Base-by-base conservation (phyloP, 2,888 invertebrate species). In the Phlogophora meticulosa region DNA sequence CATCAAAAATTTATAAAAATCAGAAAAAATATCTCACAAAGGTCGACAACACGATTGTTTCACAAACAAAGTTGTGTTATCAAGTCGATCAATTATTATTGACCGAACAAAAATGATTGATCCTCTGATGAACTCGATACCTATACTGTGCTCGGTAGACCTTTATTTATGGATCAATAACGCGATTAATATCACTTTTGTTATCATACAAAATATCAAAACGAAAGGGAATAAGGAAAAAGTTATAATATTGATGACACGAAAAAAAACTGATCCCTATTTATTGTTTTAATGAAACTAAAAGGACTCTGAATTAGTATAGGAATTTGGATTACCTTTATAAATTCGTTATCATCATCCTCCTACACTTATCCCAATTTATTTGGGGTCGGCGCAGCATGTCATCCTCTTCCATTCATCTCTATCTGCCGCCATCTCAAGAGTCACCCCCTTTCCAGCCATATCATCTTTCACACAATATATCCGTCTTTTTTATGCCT, bases 61-160 rank as follows among this genome's bases (percentile, higher is more conserved):
- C 38, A 48, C 36, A 38, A n/a, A 48, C 36, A 38, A n/a, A 65
- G 36, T 48, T 24, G 38, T 24, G 38, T 40, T 57, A 73, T 42
- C 56, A 46, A 34, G 22, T 15, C 10, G 11, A 13, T 4, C 42
- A 46, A 45, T 52, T 46, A 45, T 52, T 46, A 46, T 38, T 60
- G 32, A 17, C 32, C 9, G 4, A 76, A 76, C 17, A 11, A 22
- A 62, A 65, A 79, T 85, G 83, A 88, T 84, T 80, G 83, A 87
- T 84, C 57, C 69, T 45, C 46, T 67, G 71, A 81, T 73, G 72
- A 78, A 79, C 75, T 77, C 77, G 79, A 84, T 87, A 24, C 24
- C 15, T 38, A 24, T 28, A 76, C 5, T 80, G 24, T 53, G 42
- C 3, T 10, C 15, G 17, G 3, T 28, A 17, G 17, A 17, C 20